A percentile compares a stretch with the other conserved stretches of the same genome.
Evolutionary conservation across 2,113 vertebrate genomes (phyloP).

Genomic region (Rousettus leschenaultii): DNA sequence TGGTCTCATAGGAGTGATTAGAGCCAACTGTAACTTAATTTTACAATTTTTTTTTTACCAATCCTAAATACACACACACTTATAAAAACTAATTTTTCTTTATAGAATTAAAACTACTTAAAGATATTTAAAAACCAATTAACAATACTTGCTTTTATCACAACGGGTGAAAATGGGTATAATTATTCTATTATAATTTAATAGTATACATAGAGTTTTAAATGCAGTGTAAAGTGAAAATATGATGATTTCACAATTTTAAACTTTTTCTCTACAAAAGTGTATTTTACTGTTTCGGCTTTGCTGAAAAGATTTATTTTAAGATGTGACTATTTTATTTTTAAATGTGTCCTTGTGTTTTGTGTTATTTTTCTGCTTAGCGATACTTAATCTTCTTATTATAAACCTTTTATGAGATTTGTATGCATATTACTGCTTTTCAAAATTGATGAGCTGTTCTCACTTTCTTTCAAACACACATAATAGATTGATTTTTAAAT

Average conservation of each 20-base stretch:
- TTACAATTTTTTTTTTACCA: slow-evolving; percentile 11
- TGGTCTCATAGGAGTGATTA: neutral
- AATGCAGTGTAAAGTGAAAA: slow-evolving; percentile 8
- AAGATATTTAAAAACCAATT: slow-evolving; percentile 6
- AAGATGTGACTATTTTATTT: slow-evolving; percentile 54
- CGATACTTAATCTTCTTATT: slow-evolving; percentile 47
- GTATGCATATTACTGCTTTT: slow-evolving; percentile 18
- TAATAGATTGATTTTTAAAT: slow-evolving; percentile 38
- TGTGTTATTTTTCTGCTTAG: slow-evolving; percentile 52
- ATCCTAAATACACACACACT: neutral
- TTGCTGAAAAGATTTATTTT: slow-evolving; percentile 55
- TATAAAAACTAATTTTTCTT: slow-evolving; percentile 31
- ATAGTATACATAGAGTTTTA: neutral
- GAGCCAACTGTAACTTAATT: neutral
- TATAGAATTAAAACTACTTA: neutral
- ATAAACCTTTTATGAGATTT: slow-evolving; percentile 51
- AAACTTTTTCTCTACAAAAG: slow-evolving; percentile 17
- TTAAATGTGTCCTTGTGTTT: slow-evolving; percentile 52
- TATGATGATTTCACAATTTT: slow-evolving; percentile 22
- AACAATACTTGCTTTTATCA: neutral
- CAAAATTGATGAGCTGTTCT: slow-evolving; percentile 23
- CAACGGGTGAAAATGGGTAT: neutral
- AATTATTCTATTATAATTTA: neutral
- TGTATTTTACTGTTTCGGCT: slow-evolving; percentile 31
- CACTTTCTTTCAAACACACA: slow-evolving; percentile 53